phyloP scores from a whole-genome alignment of 35 echinoderm and acorn worm species.

The Ophiothrix spiculata region DNA sequence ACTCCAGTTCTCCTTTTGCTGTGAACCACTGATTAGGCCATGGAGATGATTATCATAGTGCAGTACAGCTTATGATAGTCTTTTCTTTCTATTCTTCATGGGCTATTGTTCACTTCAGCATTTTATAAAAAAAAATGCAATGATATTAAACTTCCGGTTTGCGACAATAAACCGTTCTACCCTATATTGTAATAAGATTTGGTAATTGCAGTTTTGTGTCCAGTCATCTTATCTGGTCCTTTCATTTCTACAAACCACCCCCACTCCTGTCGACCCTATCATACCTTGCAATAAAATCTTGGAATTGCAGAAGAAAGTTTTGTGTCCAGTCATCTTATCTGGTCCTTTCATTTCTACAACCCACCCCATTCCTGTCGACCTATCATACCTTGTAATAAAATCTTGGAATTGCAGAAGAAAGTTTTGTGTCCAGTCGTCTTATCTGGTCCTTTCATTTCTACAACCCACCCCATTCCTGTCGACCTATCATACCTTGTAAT shows the following conservation, averaged over 20 bases:
- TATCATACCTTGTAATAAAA: slow-evolving; percentile 99
- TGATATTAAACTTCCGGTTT: not conserved
- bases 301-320: slow-evolving; percentile 81
- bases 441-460: slow-evolving; percentile 76
- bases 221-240: slow-evolving; percentile 34
- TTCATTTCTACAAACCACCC: slow-evolving; percentile 89
- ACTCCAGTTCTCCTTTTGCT: too few relatives aligned
- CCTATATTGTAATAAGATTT: slow-evolving; percentile 98
- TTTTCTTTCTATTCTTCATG: too few relatives aligned
- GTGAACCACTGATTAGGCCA: too few relatives aligned
- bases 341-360: slow-evolving; percentile 86
- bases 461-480: too few relatives aligned
- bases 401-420: slow-evolving; percentile 85
- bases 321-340: slow-evolving; percentile 9
- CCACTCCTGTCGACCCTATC: too few relatives aligned
- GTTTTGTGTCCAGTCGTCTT: slow-evolving; percentile 22
- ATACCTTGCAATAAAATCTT: slow-evolving; percentile 98
- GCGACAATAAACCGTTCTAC: slow-evolving; percentile 9
- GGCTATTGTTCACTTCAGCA: too few relatives aligned
- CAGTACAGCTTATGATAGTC: too few relatives aligned
- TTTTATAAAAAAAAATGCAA: too few relatives aligned
- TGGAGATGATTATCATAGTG: too few relatives aligned
- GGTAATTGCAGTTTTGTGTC: slow-evolving; percentile 65
- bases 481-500: slow-evolving; percentile 99
- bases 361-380: too few relatives aligned